phyloP scores from a whole-genome alignment of 2,113 vertebrate species.

The Callocephalon fimbriatum region DNA sequence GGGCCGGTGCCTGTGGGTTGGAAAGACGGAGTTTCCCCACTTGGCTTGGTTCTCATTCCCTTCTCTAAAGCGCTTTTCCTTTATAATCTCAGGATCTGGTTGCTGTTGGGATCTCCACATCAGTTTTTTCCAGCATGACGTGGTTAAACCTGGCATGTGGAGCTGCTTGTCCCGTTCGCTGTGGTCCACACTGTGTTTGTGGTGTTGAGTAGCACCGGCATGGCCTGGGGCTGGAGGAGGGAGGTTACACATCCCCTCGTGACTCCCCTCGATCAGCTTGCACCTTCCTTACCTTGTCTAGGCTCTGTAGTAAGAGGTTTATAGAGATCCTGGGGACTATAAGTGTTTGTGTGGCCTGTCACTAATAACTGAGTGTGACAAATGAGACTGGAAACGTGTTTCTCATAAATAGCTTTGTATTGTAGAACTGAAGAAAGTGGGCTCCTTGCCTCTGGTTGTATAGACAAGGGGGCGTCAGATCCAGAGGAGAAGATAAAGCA shows the following conservation, averaged over 20 bases:
- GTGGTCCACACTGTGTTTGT: neutral
- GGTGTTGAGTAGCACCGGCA: neutral
- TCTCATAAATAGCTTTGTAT: neutral
- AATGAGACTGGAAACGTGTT: neutral
- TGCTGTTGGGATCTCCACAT: neutral
- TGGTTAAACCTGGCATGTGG: accelerated
- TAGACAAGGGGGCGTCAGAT: neutral
- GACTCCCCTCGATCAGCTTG: neutral
- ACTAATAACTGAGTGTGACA: neutral
- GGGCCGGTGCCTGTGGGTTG: neutral
- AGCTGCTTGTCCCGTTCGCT: neutral
- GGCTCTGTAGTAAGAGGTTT: conserved; percentile 1
- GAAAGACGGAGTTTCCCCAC: neutral
- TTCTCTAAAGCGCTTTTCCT: neutral
- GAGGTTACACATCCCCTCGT: neutral
- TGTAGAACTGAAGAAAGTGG: neutral
- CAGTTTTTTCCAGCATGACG: accelerated
- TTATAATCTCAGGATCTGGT: accelerated
- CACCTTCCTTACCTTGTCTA: neutral
- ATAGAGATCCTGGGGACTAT: neutral
- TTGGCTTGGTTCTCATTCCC: neutral
- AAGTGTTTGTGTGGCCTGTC: neutral
- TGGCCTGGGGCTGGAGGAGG: neutral
- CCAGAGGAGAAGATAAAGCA: neutral
- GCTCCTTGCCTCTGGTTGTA: neutral